Base-by-base conservation (phyloP, 2,797 vertebrate species). In the Nannoperca australis region DNA sequence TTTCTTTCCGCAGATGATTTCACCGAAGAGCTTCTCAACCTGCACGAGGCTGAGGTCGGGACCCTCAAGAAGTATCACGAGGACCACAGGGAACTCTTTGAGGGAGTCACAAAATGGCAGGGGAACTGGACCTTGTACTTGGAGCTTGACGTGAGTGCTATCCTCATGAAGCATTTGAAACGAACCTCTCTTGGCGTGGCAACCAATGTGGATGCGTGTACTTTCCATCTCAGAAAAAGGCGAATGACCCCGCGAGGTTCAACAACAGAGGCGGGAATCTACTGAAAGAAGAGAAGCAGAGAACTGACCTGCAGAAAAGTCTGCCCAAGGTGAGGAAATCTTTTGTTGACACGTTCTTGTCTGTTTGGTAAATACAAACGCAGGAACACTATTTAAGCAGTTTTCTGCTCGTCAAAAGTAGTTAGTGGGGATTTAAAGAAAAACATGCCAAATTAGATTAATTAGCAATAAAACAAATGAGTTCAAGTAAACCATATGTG, bases 211-310 rank as follows among this genome's bases (percentile, higher is more conserved):
- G 55, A 53, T 59, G 9, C 50, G 0, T 54, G 24, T 45, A 3
- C 10, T 78, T 51, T 50, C n/a, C 6, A 27, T 75, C 38, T 56
- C 67, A 99, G 98, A 96, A 91, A 90, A 99, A 97, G 87, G 96
- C 97, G 9, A 95, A 86, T 7, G 98, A 99, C 78, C 97, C 97
- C 0, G 90, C 94, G 11, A 96, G 97, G 58, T 97, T 98, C 27
- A 95, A 95, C 89, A 99, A 99, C 88, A 92, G 97, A 1, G 97
- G 98, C 10, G 98, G 98, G 3, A 98, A 97, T 85, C 96, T 99
- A 34, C 92, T 99, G 47, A 97, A 97, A 69, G 97, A 99, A 80
- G 97, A 98, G 92, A 98, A 98, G 73, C 97, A 97, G 83, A 94
- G 98, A 50, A 86, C 91, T 0, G 98, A 97, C 64, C 93, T 99